These are phyloP conservation scores for Abrostola triplasia DNA, from an alignment of 2,888 invertebrate species.

Conservation along the genomic window DNA sequence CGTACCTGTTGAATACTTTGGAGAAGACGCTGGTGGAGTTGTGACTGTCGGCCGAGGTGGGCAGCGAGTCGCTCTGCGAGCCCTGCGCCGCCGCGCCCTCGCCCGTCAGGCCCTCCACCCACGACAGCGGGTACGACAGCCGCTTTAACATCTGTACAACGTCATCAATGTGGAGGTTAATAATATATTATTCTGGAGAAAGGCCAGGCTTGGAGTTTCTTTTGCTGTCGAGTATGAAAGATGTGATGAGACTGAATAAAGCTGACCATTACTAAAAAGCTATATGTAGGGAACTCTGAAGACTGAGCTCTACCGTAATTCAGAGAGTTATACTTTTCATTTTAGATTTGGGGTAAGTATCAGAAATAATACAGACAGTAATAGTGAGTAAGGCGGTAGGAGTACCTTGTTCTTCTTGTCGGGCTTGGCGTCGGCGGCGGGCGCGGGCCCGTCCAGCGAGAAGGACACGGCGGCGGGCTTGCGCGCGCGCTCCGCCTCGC, in stretches of 20 bases:
- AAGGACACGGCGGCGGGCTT: slow-evolving; percentile 85
- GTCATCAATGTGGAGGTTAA: neutral
- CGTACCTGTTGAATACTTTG: slow-evolving; percentile 96
- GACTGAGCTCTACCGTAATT: no score
- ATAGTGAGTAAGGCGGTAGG: neutral
- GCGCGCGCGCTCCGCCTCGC: slow-evolving; percentile 82
- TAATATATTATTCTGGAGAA: neutral
- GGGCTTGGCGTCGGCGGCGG: slow-evolving; percentile 88
- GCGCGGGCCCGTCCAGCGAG: slow-evolving; percentile 80
- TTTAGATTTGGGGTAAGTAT: no score
- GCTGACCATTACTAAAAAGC: no score
- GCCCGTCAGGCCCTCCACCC: slow-evolving; percentile 96
- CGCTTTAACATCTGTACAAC: slow-evolving; percentile 94
- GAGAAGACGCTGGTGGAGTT: slow-evolving; percentile 94
- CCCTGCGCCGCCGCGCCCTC: slow-evolving; percentile 87
- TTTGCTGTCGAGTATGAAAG: no score
- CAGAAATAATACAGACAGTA: no score
- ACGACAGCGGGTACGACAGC: slow-evolving; percentile 96
- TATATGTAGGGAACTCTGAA: no score
- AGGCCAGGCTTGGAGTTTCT: no score
- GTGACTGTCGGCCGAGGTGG: slow-evolving; percentile 89
- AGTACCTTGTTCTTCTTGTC: slow-evolving; percentile 93
- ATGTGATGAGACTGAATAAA: no score
- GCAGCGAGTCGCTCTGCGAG: slow-evolving; percentile 87
- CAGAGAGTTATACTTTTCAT: neutral